Conservation (phyloP, 2,113 vertebrate genomes). For the Anser brachyrhynchus region DNA sequence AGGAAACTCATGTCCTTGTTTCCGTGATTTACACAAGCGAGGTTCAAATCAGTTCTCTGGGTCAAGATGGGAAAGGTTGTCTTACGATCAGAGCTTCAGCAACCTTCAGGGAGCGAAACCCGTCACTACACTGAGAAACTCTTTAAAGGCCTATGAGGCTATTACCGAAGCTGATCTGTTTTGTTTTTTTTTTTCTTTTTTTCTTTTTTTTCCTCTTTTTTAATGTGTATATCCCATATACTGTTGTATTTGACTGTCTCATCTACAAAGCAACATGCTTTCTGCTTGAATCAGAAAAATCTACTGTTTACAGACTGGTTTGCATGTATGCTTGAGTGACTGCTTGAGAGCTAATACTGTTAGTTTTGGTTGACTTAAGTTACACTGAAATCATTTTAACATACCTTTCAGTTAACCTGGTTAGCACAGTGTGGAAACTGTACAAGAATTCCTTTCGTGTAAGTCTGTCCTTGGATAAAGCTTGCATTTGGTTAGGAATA, state of each 20-base stretch:
- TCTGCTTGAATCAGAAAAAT: neutral
- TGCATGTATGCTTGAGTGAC: neutral
- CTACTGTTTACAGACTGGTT: neutral
- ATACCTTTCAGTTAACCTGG: neutral
- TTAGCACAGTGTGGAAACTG: neutral
- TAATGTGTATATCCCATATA: neutral
- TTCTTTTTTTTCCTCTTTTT: neutral
- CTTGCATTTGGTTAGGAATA: neutral
- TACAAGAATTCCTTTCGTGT: neutral
- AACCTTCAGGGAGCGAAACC: neutral
- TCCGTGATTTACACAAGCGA: neutral
- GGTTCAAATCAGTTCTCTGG: neutral
- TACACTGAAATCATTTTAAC: neutral
- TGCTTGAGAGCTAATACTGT: neutral
- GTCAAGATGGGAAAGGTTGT: neutral
- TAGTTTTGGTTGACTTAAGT: neutral
- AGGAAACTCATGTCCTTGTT: neutral
- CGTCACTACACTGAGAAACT: neutral
- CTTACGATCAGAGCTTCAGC: neutral
- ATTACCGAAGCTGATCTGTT: neutral
- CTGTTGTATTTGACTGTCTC: neutral
- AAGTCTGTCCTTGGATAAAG: neutral
- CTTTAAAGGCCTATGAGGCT: neutral
- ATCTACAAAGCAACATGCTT: neutral
- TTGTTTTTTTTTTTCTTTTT: neutral